These are phyloP conservation scores for Petrosia ficiformis DNA, from an alignment of 37 sponge, comb jelly and placozoan species.

Conservation along the genomic window DNA sequence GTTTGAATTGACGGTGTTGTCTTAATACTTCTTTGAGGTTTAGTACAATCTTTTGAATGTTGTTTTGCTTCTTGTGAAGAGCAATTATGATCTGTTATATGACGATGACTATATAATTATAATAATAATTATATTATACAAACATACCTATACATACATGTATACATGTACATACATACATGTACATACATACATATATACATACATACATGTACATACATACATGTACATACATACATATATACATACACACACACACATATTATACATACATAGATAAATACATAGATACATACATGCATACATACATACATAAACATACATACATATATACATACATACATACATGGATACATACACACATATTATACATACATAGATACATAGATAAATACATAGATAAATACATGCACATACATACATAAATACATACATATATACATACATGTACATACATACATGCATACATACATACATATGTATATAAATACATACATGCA, in stretches of 20 bases:
- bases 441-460: not conserved
- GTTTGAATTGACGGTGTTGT: too few species aligned
- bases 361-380: not conserved
- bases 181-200: too few species aligned
- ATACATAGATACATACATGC: not conserved
- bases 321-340: not conserved
- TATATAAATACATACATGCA: not conserved
- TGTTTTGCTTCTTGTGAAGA: not conserved
- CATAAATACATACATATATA: not conserved
- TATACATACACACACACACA: not conserved
- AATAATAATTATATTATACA: not conserved
- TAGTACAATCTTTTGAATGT: not conserved
- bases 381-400: not conserved
- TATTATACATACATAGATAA: too few species aligned
- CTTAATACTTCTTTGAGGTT: too few species aligned
- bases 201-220: not conserved
- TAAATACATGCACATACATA: not conserved
- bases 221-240: not conserved
- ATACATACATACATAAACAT: not conserved
- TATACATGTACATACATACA: too few species aligned
- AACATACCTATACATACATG: too few species aligned
- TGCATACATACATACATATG: not conserved
- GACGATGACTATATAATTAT: constrained; percentile 3
- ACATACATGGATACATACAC: not conserved
- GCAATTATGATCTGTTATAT: not conserved